Percentiles rank a stretch among this genome's conserved stretches.
Evolutionary conservation across 2,113 vertebrate species (phyloP).

Genomic region (Aleadryas rufinucha): DNA sequence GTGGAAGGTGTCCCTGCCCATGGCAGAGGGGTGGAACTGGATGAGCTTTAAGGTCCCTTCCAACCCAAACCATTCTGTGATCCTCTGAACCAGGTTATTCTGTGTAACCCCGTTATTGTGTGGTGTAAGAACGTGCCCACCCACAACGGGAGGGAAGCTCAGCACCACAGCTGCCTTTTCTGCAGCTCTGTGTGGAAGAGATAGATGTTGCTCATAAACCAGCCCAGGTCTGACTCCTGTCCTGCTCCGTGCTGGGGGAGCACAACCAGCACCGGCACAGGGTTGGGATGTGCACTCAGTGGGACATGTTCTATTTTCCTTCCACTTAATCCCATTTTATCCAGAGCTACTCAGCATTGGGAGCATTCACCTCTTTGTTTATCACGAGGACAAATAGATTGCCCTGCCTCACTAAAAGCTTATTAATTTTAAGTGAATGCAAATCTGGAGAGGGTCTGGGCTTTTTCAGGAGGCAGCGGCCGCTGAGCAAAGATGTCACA

Average conservation of each 20-base stretch:
- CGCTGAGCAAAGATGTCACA: not conserved
- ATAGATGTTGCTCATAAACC: not conserved
- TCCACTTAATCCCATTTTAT: not conserved
- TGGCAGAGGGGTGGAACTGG: rapidly evolving
- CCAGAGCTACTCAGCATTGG: not conserved
- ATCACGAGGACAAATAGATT: not conserved
- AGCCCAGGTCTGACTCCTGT: not conserved
- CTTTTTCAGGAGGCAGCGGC: not conserved
- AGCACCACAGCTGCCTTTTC: rapidly evolving
- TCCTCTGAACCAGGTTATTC: rapidly evolving
- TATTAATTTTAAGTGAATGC: conserved; percentile 9
- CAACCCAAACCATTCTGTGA: not conserved
- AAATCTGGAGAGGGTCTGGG: not conserved
- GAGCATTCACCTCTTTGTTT: not conserved
- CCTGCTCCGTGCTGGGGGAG: not conserved
- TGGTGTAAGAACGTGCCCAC: rapidly evolving
- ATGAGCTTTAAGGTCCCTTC: too few species aligned
- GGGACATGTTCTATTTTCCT: not conserved
- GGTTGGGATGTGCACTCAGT: rapidly evolving
- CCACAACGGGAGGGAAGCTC: rapidly evolving
- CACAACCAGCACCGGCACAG: not conserved
- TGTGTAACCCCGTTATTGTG: rapidly evolving
- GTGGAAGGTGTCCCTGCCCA: not conserved
- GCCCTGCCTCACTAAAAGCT: not conserved
- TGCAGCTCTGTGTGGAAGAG: not conserved